Conservation (phyloP, 2,888 invertebrate genomes). For the Tyria jacobaeae region DNA sequence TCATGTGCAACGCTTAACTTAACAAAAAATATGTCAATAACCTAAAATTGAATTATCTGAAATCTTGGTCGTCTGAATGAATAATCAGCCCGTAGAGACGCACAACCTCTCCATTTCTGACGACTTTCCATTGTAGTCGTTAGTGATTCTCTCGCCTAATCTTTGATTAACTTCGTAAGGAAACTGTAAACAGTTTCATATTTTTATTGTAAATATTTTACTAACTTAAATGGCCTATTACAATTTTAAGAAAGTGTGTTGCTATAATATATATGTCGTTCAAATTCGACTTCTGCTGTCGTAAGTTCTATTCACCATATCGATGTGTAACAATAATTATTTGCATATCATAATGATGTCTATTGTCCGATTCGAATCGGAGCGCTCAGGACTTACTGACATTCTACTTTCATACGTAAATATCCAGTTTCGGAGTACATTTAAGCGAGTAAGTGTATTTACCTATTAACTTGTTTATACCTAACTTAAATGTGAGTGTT, state of each 20-base stretch:
- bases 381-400: constrained; percentile 38
- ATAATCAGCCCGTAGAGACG: constrained; percentile 8
- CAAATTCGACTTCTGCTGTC: constrained; percentile 72
- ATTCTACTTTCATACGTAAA: constrained; percentile 59
- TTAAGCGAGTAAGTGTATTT: constrained; percentile 50
- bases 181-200: constrained; percentile 80
- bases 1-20: background rate
- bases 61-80: background rate
- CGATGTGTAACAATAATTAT: constrained; percentile 58
- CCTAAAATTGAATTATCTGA: background rate
- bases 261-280: constrained; percentile 74
- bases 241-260: constrained; percentile 77
- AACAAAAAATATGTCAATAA: background rate
- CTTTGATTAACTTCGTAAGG: constrained; percentile 78
- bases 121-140: constrained; percentile 70
- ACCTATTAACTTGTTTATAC: constrained; percentile 68
- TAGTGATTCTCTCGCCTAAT: constrained; percentile 83
- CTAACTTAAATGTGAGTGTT: constrained; percentile 71
- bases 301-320: constrained; percentile 57
- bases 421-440: constrained; percentile 52
- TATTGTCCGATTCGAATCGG: constrained; percentile 29
- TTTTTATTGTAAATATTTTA: constrained; percentile 85
- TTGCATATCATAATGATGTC: constrained; percentile 57
- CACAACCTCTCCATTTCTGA: constrained; percentile 38
- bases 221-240: constrained; percentile 82